Evolutionary conservation across 2,797 vertebrate genomes (phyloP).

Genomic region (Galagoides demidoff): DNA sequence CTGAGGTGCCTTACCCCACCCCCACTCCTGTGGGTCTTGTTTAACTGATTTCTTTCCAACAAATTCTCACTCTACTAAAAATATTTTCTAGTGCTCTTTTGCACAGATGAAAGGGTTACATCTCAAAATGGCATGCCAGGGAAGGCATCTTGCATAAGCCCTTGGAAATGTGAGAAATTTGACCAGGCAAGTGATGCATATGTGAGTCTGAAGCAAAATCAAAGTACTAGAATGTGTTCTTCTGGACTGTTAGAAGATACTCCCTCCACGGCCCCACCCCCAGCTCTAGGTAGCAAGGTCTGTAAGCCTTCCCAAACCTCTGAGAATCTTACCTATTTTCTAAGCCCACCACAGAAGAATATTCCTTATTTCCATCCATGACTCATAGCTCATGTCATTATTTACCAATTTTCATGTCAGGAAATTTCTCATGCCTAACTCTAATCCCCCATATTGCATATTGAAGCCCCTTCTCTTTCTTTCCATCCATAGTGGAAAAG

Average conservation of each 20-base stretch:
- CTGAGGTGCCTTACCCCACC: constrained; percentile 63
- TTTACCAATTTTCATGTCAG: background rate
- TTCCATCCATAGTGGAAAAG: background rate
- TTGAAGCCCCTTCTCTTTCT: constrained; percentile 1
- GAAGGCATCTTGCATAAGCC: constrained; percentile 28
- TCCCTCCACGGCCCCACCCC: background rate
- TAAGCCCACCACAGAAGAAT: background rate
- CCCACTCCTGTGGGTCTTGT: constrained; percentile 72
- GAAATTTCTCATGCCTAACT: constrained; percentile 2
- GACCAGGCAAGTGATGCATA: constrained; percentile 42
- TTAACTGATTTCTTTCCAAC: constrained; percentile 61
- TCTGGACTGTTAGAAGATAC: background rate
- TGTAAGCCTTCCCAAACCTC: background rate
- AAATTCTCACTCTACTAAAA: constrained; percentile 66
- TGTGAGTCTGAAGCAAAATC: background rate
- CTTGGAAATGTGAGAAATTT: constrained; percentile 47
- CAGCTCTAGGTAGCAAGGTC: background rate
- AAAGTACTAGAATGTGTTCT: background rate
- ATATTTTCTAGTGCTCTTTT: constrained; percentile 57
- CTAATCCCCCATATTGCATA: background rate
- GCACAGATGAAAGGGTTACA: constrained; percentile 63
- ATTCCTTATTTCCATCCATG: background rate
- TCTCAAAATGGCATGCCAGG: background rate
- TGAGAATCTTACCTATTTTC: background rate
- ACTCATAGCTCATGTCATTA: background rate